phyloP scores from a whole-genome alignment of 23 tunicate species.

The Trididemnum clinides region DNA sequence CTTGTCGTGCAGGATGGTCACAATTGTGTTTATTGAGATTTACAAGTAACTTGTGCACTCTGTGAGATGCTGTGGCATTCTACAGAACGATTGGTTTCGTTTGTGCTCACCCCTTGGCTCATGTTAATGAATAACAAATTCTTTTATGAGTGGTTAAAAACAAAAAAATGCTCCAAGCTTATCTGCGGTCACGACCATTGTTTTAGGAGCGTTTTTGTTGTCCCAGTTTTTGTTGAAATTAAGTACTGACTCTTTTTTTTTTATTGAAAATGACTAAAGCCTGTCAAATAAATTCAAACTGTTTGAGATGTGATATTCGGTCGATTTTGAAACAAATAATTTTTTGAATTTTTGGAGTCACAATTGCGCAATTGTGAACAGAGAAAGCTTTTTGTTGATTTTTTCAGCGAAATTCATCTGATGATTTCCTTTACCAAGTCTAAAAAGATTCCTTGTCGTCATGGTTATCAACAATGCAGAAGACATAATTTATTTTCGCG shows the following conservation, averaged over 20 bases:
- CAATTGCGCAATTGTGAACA: not conserved
- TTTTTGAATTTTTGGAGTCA: not conserved
- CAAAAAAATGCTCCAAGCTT: not conserved
- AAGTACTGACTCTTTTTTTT: not conserved
- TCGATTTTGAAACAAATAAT: not conserved
- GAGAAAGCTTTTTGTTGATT: not conserved
- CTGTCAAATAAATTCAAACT: not conserved
- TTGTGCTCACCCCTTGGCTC: not conserved
- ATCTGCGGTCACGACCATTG: not conserved
- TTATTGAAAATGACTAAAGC: not conserved
- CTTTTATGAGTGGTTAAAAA: not conserved
- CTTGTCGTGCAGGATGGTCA: not conserved
- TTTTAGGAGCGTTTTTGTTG: not conserved
- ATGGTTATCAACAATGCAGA: not conserved
- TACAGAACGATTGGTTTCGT: not conserved
- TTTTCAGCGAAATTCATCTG: not conserved
- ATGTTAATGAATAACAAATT: not conserved
- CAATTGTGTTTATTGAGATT: not conserved
- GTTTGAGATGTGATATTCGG: not conserved
- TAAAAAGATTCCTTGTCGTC: not conserved
- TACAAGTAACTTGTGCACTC: not conserved
- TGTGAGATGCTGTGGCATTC: not conserved
- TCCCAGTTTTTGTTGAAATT: not conserved
- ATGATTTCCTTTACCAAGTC: not conserved
- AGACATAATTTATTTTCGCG: not conserved